Conservation (phyloP, 1,140 invertebrate species). For the Drosophila takahashii region DNA sequence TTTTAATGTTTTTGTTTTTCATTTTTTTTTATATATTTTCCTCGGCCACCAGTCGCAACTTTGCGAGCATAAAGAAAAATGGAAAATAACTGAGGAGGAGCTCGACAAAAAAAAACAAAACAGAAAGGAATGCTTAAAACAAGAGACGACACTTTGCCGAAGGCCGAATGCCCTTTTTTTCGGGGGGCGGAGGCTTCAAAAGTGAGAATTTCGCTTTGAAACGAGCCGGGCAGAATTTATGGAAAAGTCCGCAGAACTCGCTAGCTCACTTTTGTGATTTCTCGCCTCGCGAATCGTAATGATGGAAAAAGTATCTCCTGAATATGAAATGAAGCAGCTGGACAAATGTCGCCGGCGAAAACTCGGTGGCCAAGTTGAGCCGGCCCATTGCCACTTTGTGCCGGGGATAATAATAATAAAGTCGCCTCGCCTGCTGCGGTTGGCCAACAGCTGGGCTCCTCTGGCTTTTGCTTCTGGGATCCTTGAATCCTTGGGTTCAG, state of each 20-base stretch:
- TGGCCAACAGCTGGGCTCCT: conserved; percentile 52
- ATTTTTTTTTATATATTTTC: conserved; percentile 27
- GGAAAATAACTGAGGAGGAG: conserved; percentile 52
- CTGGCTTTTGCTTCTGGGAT: conserved; percentile 3
- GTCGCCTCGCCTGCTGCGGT: conserved; percentile 60
- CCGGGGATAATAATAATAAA: conserved; percentile 80
- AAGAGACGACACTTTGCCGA: conserved; percentile 17
- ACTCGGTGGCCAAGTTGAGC: conserved; percentile 20
- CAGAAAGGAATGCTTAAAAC: conserved; percentile 12
- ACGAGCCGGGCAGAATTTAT: background rate
- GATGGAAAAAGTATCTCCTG: conserved; percentile 72
- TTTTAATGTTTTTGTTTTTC: conserved; percentile 38
- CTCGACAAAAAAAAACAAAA: conserved; percentile 14
- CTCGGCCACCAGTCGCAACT: conserved; percentile 44
- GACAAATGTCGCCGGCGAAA: conserved; percentile 62
- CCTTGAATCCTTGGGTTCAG: too few species aligned
- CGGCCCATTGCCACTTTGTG: conserved; percentile 66
- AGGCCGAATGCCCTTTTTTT: conserved; percentile 17
- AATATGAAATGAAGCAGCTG: conserved; percentile 82
- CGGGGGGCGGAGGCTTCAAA: background rate
- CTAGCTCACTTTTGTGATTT: conserved; percentile 60
- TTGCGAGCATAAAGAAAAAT: conserved; percentile 58
- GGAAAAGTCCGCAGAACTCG: conserved; percentile 9
- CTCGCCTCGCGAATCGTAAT: conserved; percentile 58
- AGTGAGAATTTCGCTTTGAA: conserved; percentile 9